Evolutionary conservation across 2,113 vertebrate genomes (phyloP).

Genomic region (Calyptommatus sinebrachiatus): DNA sequence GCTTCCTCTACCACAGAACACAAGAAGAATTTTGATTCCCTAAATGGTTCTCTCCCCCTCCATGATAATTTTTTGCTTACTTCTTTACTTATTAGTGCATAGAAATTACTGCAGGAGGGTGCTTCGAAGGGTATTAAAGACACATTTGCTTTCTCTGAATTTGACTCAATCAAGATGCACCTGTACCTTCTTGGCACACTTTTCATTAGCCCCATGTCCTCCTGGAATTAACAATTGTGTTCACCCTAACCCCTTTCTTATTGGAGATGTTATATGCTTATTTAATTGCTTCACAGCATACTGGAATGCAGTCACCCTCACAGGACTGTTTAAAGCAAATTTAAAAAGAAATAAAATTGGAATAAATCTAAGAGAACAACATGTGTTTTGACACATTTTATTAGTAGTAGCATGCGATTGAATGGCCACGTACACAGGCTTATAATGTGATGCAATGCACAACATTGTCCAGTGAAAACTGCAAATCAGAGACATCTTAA

Average conservation of each 20-base stretch:
- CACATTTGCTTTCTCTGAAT: slow-evolving; percentile 2
- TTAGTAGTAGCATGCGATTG: slow-evolving; percentile 21
- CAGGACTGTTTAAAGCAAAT: slow-evolving; percentile 15
- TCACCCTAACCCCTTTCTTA: slow-evolving; percentile 18
- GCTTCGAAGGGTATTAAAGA: not conserved
- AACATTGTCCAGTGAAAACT: not conserved
- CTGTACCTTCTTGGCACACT: slow-evolving; percentile 18
- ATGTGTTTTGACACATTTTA: not conserved
- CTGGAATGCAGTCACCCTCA: slow-evolving; percentile 1
- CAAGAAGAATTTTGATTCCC: not conserved
- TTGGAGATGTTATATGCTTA: slow-evolving; percentile 11
- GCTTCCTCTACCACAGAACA: not conserved
- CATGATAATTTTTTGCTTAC: too few relatives aligned
- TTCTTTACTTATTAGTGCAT: not conserved
- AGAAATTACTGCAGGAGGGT: not conserved
- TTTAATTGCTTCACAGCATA: slow-evolving; percentile 14
- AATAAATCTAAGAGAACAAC: slow-evolving; percentile 10
- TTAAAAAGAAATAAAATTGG: not conserved
- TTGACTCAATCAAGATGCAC: slow-evolving; percentile 17
- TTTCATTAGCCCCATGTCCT: slow-evolving; percentile 20
- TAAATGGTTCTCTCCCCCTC: too few relatives aligned
- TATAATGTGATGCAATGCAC: not conserved
- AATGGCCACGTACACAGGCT: not conserved
- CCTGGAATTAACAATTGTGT: slow-evolving; percentile 14
- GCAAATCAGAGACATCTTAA: not conserved